Percentiles rank a stretch among this genome's conserved stretches.
Evolutionary conservation across 2,888 invertebrate genomes (phyloP).

Genomic region (Acanthosepion lycidas): DNA sequence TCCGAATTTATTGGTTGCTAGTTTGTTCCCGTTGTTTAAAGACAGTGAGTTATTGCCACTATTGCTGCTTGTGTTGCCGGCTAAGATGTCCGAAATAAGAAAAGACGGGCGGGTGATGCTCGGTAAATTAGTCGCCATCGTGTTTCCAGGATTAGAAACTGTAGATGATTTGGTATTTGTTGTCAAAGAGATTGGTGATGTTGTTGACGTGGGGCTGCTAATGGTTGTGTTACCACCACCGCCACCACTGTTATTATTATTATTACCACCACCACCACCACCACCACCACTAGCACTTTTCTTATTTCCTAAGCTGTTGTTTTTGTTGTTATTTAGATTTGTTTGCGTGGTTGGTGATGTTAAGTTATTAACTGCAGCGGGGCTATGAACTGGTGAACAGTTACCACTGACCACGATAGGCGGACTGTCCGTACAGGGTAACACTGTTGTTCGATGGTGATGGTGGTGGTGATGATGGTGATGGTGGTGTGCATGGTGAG

Average conservation of each 20-base stretch:
- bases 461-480: background rate
- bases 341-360: slow-evolving; percentile 5
- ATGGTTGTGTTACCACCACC: background rate
- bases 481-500: background rate
- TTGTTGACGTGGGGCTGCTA: background rate
- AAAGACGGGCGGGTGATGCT: slow-evolving; percentile 41
- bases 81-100: slow-evolving; percentile 39
- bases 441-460: background rate
- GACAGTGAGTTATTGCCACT: background rate
- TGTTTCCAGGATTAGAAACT: background rate
- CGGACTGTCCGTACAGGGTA: background rate
- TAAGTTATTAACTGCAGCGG: background rate
- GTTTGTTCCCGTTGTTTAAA: background rate
- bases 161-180: background rate
- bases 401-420: background rate
- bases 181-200: background rate
- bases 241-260: background rate
- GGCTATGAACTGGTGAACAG: background rate
- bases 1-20: background rate
- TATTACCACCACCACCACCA: background rate
- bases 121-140: slow-evolving; percentile 35
- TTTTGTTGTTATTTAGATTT: background rate
- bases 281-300: background rate
- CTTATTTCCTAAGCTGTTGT: background rate
- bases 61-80: slow-evolving; percentile 38